phyloP scores from a whole-genome alignment of 2,113 vertebrate genomes.

The Stigmatopora argus region DNA sequence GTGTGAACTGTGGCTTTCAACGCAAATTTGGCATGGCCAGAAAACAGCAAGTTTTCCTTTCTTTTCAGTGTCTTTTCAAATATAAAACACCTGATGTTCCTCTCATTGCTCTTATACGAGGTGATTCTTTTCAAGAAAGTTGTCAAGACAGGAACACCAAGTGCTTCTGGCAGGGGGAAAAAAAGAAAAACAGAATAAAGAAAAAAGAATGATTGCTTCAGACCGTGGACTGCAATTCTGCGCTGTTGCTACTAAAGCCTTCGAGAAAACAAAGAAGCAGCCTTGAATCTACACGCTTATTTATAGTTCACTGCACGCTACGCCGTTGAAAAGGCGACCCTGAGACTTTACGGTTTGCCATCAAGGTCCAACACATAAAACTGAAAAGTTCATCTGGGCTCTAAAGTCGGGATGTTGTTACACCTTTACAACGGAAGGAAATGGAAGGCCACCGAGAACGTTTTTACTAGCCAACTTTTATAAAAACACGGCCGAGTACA shows the following conservation, averaged over 20 bases:
- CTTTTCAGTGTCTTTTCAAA: not conserved
- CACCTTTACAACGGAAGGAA: slow-evolving; percentile 32
- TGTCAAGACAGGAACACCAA: not conserved
- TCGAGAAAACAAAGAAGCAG: slow-evolving; percentile 22
- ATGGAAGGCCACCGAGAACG: slow-evolving; percentile 13
- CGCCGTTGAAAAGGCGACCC: slow-evolving; percentile 39
- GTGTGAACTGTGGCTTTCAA: not conserved
- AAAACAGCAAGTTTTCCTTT: not conserved
- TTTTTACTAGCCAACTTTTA: slow-evolving; percentile 6
- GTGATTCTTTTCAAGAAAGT: not conserved
- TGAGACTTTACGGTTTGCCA: slow-evolving; percentile 61
- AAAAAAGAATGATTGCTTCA: not conserved
- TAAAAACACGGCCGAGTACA: slow-evolving; percentile 30
- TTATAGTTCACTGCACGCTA: slow-evolving; percentile 49
- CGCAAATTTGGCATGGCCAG: not conserved
- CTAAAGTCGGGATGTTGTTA: slow-evolving; percentile 40
- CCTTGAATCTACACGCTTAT: slow-evolving; percentile 55
- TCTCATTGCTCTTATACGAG: not conserved
- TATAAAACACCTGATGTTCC: not conserved
- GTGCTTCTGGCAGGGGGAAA: not conserved
- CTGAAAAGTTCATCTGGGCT: slow-evolving; percentile 65
- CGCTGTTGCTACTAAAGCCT: slow-evolving; percentile 13
- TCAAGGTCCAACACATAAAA: slow-evolving; percentile 62
- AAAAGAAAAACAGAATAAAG: not conserved
- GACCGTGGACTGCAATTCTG: not conserved